Evolutionary conservation across 1,140 invertebrate species (phyloP), one percentile per base, ranked within the genome.

Genomic region (Bombus sibiricus): DNA sequence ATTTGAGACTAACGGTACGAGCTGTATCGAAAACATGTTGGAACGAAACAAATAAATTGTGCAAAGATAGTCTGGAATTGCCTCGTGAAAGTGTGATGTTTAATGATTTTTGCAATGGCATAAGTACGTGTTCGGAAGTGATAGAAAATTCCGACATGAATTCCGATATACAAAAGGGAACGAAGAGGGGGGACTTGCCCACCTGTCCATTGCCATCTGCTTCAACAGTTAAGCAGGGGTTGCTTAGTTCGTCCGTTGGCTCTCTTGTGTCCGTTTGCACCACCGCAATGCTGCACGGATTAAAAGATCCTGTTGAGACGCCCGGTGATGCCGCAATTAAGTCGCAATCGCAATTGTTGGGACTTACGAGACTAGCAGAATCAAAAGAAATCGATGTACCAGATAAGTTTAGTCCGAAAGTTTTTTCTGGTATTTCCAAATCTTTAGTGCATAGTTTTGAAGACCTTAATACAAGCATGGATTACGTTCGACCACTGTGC

Each of bases 371-470:
- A 71, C 66, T 75, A 72, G 43, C 66, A 91, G 93, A 59, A 93
- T 93, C 76, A 92, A 95, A 41, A 13, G 77, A 64, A 12, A 62
- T 34, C 10, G 68, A 80, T 10, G 22, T 41, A 34, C 68, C 76
- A n/a, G 83, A 85, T 80, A 96, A 96, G 92, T 91, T 96, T 39
- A 96, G 96, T 90, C 96, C 96, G 1, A 96, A 97, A 93, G 96
- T 96, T 13, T 96, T 96, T 82, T 92, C 91, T 84, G 93, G 93
- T 41, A 84, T 94, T 8, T 91, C 86, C 13, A 96, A 94, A 88
- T 95, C 92, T 0, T 93, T 95, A 68, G 94, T 93, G 18, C 95
- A 96, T 72, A 97, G 96, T 91, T 95, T 96, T 81, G 96, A 97
- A 87, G 95, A 97, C 88, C 86, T 97, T 18, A 96, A 95, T 83